Evolutionary conservation across 2,888 invertebrate species (phyloP).

Genomic region (Galerucella pusilla): DNA sequence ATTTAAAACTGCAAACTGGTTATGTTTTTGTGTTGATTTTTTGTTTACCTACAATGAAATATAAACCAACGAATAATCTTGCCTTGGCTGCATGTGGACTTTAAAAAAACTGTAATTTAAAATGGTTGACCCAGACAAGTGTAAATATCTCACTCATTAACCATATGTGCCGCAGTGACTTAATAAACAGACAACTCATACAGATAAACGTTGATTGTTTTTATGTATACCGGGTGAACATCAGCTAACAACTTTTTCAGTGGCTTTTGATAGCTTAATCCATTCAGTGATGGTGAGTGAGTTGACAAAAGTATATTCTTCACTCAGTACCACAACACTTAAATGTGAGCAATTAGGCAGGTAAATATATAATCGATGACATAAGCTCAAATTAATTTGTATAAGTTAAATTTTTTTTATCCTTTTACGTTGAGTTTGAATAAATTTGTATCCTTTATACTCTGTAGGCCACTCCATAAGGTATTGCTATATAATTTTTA

Average conservation of each 20-base stretch:
- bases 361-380: too few species aligned
- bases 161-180: conserved; percentile 51
- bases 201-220: conserved; percentile 16
- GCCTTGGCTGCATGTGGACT: conserved; percentile 11
- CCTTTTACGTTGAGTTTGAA: too few species aligned
- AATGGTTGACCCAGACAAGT: conserved; percentile 37
- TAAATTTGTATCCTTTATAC: too few species aligned
- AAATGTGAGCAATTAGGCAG: too few species aligned
- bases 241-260: neutral
- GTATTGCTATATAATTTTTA: too few species aligned
- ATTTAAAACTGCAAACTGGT: neutral
- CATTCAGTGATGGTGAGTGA: too few species aligned
- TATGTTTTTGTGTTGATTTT: conserved; percentile 5
- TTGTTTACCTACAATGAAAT: conserved; percentile 12
- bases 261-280: too few species aligned
- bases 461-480: too few species aligned
- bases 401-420: too few species aligned
- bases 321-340: too few species aligned
- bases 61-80: conserved; percentile 14
- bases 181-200: conserved; percentile 44
- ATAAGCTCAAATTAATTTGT: too few species aligned
- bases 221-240: conserved; percentile 11
- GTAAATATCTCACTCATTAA: conserved; percentile 52
- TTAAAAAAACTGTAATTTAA: conserved; percentile 25
- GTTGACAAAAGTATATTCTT: too few species aligned